Conservation (phyloP, 2,113 vertebrate species). For the Tenebrosternarchus preto region DNA sequence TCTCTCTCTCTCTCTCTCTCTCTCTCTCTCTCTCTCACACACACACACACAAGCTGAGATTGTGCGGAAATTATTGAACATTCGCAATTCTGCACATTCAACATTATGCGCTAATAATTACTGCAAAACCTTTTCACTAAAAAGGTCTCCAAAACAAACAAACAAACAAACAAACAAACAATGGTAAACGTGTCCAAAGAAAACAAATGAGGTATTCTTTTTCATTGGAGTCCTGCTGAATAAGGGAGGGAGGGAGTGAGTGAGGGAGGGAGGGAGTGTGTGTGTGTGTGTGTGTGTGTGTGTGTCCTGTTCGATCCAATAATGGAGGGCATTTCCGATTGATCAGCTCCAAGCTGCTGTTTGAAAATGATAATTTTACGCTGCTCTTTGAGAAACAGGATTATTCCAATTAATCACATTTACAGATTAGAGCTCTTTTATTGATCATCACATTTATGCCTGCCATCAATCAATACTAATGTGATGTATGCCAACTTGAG, state of each 20-base stretch:
- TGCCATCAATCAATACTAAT: constrained; percentile 87
- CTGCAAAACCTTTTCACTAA: too few species aligned
- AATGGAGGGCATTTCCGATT: constrained; percentile 59
- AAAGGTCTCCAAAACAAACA: too few species aligned
- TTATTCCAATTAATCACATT: constrained; percentile 89
- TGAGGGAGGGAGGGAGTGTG: too few species aligned
- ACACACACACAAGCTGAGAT: not conserved
- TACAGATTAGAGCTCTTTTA: constrained; percentile 82
- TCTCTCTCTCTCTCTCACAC: not conserved
- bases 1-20: not conserved
- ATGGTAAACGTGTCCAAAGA: too few species aligned
- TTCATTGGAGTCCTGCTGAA: not conserved
- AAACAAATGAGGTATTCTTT: too few species aligned
- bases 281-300: too few species aligned
- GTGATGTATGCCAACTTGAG: constrained; percentile 76
- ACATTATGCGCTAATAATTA: too few species aligned
- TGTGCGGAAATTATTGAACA: not conserved
- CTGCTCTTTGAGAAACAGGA: constrained; percentile 81
- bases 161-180: too few species aligned
- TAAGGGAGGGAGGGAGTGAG: not conserved
- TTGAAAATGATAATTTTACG: constrained; percentile 77
- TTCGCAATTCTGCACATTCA: too few species aligned
- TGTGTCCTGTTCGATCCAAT: constrained; percentile 47
- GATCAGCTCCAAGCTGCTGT: constrained; percentile 65
- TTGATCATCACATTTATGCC: constrained; percentile 78